Percentiles rank a stretch among this genome's conserved stretches.
Conservation (phyloP, 2,888 invertebrate genomes). For the Colostygia pectinataria region DNA sequence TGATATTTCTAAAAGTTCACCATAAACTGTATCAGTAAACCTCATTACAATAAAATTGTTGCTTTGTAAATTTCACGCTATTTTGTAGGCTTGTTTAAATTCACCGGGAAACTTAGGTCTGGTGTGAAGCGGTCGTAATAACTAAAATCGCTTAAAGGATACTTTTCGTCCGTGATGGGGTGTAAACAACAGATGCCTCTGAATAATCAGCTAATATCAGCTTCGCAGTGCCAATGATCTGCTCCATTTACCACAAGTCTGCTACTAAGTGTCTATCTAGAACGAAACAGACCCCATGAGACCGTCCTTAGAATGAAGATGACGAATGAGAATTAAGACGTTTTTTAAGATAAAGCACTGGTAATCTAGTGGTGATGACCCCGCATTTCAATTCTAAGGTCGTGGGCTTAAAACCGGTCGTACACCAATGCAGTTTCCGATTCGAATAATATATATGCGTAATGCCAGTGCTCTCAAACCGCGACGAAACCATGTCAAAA, state of each 20-base stretch:
- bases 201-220: conserved; percentile 55
- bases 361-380: too few species aligned
- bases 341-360: too few species aligned
- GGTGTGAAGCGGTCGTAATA: conserved; percentile 29
- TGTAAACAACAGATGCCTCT: conserved; percentile 51
- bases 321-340: conserved; percentile 62
- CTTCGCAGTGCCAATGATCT: conserved; percentile 50
- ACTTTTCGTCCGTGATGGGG: conserved; percentile 36
- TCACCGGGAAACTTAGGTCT: conserved; percentile 24
- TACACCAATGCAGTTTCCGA: too few species aligned
- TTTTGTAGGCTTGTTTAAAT: conserved; percentile 11
- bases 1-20: background rate
- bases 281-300: conserved; percentile 51
- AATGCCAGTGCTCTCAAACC: too few species aligned
- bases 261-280: conserved; percentile 61
- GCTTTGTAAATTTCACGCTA: conserved; percentile 3
- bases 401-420: too few species aligned
- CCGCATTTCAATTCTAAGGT: too few species aligned
- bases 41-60: conserved; percentile 6
- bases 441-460: too few species aligned
- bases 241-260: conserved; percentile 65
- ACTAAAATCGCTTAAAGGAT: conserved; percentile 25
- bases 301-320: conserved; percentile 52
- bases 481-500: too few species aligned
- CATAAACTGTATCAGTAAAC: conserved; percentile 1